These are phyloP conservation scores for Fistularia tabacaria DNA, from an alignment of 2,797 vertebrate genomes.

Conservation along the genomic window DNA sequence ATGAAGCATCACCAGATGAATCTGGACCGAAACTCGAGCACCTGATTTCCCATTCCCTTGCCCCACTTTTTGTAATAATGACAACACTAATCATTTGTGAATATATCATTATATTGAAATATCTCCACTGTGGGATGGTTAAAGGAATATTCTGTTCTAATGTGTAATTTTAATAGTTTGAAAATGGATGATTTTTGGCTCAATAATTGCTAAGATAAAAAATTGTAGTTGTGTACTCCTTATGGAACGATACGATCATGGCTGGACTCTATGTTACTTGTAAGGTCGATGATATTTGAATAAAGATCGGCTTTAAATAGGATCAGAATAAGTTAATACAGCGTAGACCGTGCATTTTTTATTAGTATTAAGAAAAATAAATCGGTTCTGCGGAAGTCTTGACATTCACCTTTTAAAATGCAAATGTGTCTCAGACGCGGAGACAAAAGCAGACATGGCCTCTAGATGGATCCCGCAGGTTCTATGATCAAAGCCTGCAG, in stretches of 20 bases:
- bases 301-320: too few species aligned
- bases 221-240: too few species aligned
- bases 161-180: too few species aligned
- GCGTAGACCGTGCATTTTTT: background rate
- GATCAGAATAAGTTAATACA: background rate
- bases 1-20: too few species aligned
- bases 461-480: conserved; percentile 11
- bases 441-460: conserved; percentile 10
- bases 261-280: too few species aligned
- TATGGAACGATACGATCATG: too few species aligned
- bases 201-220: too few species aligned
- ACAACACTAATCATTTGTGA: background rate
- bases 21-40: too few species aligned
- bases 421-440: conserved; percentile 14
- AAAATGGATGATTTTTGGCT: too few species aligned
- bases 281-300: too few species aligned
- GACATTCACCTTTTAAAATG: conserved; percentile 29
- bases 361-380: background rate
- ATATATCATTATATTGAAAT: background rate
- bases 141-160: too few species aligned
- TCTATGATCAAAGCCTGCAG: conserved; percentile 68
- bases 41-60: too few species aligned
- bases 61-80: background rate
- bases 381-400: background rate
- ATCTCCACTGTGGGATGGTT: background rate